These are phyloP conservation scores for Apamea sordens DNA, from an alignment of 2,888 invertebrate species.

Conservation along the genomic window DNA sequence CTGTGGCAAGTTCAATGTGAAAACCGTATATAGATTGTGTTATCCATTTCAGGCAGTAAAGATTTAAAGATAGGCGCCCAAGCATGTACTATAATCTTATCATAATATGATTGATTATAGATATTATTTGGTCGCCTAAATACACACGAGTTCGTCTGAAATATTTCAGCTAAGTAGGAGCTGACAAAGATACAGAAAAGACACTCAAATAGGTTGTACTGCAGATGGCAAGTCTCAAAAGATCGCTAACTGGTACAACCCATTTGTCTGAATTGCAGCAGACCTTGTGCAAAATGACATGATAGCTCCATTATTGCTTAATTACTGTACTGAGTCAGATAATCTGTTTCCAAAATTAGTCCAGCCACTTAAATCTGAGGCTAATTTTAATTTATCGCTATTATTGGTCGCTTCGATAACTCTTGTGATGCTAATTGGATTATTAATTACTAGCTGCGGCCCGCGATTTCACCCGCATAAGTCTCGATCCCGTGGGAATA, in stretches of 20 bases:
- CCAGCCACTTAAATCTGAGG: slow-evolving; percentile 6
- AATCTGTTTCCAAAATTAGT: background rate
- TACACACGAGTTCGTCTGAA: background rate
- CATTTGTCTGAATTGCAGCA: slow-evolving; percentile 21
- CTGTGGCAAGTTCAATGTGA: slow-evolving; percentile 13
- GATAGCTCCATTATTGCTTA: background rate
- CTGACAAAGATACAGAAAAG: background rate
- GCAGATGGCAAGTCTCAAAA: background rate
- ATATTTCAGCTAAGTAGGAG: background rate
- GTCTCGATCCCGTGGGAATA: too few species aligned
- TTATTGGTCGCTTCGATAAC: background rate
- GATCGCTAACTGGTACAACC: background rate
- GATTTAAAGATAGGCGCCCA: background rate
- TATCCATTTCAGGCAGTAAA: background rate
- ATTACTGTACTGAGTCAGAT: background rate
- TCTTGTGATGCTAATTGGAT: background rate
- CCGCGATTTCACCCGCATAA: too few species aligned
- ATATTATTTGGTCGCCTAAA: too few species aligned
- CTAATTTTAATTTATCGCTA: background rate
- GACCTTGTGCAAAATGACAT: slow-evolving; percentile 13
- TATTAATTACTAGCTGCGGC: background rate
- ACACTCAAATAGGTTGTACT: background rate
- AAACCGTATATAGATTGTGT: background rate
- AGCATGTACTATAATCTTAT: background rate
- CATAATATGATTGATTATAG: background rate